These are phyloP conservation scores for Saguinus midas DNA, from an alignment of 2,113 vertebrate species.

Conservation along the genomic window DNA sequence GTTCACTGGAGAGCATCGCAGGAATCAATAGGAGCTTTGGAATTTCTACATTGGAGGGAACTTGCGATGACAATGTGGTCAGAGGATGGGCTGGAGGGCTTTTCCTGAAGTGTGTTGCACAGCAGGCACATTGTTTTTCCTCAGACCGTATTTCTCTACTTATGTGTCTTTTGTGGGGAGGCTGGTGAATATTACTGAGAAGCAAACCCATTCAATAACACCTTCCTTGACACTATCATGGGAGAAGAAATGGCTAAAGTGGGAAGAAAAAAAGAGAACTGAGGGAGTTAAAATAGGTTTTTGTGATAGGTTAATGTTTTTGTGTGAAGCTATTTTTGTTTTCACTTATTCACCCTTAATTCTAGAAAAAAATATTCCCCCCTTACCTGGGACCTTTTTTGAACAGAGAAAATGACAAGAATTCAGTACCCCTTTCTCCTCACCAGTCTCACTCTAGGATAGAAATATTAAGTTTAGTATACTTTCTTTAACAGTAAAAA, in stretches of 20 bases:
- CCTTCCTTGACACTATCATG: neutral
- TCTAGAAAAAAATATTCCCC: neutral
- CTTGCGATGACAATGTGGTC: neutral
- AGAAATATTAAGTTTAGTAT: neutral
- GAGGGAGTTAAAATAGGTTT: neutral
- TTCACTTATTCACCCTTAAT: neutral
- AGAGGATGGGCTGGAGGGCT: neutral
- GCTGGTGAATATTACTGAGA: neutral
- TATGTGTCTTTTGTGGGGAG: neutral
- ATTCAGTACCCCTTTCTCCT: neutral
- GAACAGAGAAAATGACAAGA: neutral
- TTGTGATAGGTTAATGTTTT: neutral
- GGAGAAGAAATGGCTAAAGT: neutral
- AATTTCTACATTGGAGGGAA: neutral
- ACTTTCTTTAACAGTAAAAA: neutral
- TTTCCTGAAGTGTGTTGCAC: neutral
- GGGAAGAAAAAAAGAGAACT: neutral
- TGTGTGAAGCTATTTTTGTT: neutral
- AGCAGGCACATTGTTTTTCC: neutral
- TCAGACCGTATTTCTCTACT: neutral
- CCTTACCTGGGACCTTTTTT: neutral
- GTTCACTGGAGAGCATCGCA: neutral
- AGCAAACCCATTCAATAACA: neutral
- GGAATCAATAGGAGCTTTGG: neutral
- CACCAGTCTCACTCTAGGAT: neutral